phyloP scores from a whole-genome alignment of 64 coral and sea anemone genomes.

The Montipora capricornis region DNA sequence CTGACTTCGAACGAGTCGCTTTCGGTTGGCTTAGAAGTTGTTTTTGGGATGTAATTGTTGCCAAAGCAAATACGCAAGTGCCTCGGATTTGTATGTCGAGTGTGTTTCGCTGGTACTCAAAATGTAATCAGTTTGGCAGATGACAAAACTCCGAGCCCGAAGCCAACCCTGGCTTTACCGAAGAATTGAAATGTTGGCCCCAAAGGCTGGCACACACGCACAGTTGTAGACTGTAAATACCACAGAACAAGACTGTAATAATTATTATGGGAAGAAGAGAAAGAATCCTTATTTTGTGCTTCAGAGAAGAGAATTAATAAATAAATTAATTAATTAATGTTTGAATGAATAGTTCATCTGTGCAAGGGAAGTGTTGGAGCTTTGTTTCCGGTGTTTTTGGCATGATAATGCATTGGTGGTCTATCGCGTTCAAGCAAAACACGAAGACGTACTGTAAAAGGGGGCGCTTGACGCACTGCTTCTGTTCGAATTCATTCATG shows the following conservation, averaged over 20 bases:
- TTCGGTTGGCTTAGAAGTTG: background rate
- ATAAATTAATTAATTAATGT: conserved; percentile 72
- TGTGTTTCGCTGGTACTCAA: background rate
- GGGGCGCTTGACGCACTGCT: no score
- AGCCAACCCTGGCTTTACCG: background rate
- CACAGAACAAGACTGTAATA: conserved; percentile 72
- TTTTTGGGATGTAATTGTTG: background rate
- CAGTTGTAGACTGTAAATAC: conserved; percentile 31
- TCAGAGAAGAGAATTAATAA: conserved; percentile 28
- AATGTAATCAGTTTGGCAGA: no score
- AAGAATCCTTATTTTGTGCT: conserved; percentile 89
- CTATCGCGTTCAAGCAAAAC: no score
- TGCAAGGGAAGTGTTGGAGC: no score
- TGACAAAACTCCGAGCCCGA: background rate
- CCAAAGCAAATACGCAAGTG: background rate
- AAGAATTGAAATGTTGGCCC: conserved; percentile 11
- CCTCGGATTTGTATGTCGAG: conserved; percentile 6
- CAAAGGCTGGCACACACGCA: background rate
- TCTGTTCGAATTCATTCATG: no score
- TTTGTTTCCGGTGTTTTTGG: no score
- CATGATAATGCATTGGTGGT: no score
- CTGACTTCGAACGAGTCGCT: background rate
- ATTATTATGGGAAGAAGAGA: conserved; percentile 85
- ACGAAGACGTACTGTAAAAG: no score
- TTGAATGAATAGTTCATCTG: background rate